A percentile compares a stretch with the other conserved stretches of the same genome.
Conservation (phyloP, 2,113 vertebrate species). For the Perccottus glenii region DNA sequence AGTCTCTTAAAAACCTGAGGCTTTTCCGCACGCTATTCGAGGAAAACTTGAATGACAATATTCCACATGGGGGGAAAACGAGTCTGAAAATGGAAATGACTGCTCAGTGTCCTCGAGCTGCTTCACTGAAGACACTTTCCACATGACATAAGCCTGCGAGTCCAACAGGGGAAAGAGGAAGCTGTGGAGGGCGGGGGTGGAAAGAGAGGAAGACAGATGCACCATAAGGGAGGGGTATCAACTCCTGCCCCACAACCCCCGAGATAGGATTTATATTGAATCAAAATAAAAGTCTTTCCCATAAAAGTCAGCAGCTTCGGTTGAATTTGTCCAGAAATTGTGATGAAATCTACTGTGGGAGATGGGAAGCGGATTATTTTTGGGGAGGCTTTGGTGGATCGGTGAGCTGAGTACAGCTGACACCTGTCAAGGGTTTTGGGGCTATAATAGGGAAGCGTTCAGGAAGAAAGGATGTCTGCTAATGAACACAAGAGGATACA, state of each 20-base stretch:
- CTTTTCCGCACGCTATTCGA: constrained; percentile 66
- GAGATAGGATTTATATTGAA: constrained; percentile 72
- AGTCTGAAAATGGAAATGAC: constrained; percentile 72
- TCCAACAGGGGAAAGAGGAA: constrained; percentile 44
- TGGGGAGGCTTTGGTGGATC: constrained; percentile 69
- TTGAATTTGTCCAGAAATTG: constrained; percentile 72
- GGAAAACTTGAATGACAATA: constrained; percentile 71
- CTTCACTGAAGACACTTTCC: constrained; percentile 67
- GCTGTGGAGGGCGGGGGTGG: constrained; percentile 30
- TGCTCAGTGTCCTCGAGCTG: constrained; percentile 67
- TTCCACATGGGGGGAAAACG: constrained; percentile 36
- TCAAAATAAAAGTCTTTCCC: constrained; percentile 72
- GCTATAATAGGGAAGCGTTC: constrained; percentile 66
- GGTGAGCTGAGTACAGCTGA: constrained; percentile 71
- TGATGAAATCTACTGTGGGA: constrained; percentile 71
- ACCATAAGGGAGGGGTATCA: constrained; percentile 14
- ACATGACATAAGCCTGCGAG: constrained; percentile 64
- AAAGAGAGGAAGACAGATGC: constrained; percentile 32
- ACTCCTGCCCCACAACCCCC: constrained; percentile 27
- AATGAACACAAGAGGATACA: constrained; percentile 60
- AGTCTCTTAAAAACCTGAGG: constrained; percentile 79
- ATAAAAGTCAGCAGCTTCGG: constrained; percentile 65
- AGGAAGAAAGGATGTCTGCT: constrained; percentile 65
- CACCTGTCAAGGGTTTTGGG: constrained; percentile 77
- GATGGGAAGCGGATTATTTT: constrained; percentile 66